Evolutionary conservation across 2,888 invertebrate genomes (phyloP), one percentile per base, ranked within the genome.

Genomic region (Phaonia tiefii): DNA sequence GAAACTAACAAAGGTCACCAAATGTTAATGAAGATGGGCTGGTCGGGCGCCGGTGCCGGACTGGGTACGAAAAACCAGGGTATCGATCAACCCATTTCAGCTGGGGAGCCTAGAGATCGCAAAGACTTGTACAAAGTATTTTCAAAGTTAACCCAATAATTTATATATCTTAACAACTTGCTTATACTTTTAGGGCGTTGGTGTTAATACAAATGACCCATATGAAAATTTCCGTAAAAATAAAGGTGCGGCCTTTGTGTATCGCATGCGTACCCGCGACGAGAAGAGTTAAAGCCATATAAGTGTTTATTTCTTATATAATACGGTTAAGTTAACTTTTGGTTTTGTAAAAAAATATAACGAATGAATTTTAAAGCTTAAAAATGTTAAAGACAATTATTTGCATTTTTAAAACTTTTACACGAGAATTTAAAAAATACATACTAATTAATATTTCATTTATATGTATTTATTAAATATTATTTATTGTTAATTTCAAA

Each of bases 211-310:
- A 80, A 97, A 96, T 88, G 99, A 99, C 92, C 98, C 98, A 0
- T 99, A 98, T 89, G 99, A 99, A 91, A 97, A 97, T 91, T 99
- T 98, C 92, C 94, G 99, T 85, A 99, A 99, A 92, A 97, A 96
- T 91, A 97, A 97, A 91, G 97, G 97, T 78, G 97, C 97, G 87
- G 97, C 97, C 85, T 98, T 97, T 92, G 97, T 98, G 83, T 96
- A 97, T 82, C 93, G 98, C 86, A 98, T 98, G 97, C 96, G 97
- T 90, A 96, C 97, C 56, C 93, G 97, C 88, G 95, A 97, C 84
- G 96, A 96, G 88, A 91, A 93, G 85, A 90, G 88, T 85, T 89
- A 89, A 83, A 75, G 46, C 72, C 71, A 73, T 63, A 39, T 39
- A 46, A n/a, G 15, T 37, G 51, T 26, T n/a, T 49, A 51, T 66